Percentiles rank a stretch among this genome's conserved stretches.
Evolutionary conservation across 2,113 vertebrate species (phyloP).

Genomic region (Oncorhynchus mykiss): DNA sequence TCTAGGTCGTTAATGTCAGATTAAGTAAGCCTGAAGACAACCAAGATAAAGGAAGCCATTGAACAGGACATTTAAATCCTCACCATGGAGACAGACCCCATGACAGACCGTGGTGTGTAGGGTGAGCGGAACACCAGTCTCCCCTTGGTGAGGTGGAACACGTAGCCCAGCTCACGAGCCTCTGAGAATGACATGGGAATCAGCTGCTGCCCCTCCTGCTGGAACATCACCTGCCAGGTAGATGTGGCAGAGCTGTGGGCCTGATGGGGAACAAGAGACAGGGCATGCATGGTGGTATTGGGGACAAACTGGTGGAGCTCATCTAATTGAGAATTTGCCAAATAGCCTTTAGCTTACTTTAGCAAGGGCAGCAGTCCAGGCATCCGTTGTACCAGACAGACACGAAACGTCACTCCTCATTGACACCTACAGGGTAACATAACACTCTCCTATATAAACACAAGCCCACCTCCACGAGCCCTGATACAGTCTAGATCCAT

Average conservation of each 20-base stretch:
- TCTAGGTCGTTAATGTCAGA: too few relatives aligned
- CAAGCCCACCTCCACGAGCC: not conserved
- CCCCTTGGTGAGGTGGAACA: constrained; percentile 33
- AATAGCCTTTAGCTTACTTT: constrained; percentile 35
- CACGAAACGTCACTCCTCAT: constrained; percentile 48
- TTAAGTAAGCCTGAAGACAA: too few relatives aligned
- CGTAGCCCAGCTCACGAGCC: constrained; percentile 46
- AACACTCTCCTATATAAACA: constrained; percentile 2
- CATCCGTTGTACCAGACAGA: not conserved
- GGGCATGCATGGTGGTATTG: not conserved
- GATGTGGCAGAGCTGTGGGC: constrained; percentile 3
- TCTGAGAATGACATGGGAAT: constrained; percentile 39
- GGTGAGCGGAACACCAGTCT: constrained; percentile 61
- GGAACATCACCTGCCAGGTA: constrained; percentile 62
- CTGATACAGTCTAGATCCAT: constrained; percentile 18
- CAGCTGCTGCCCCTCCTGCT: constrained; percentile 17
- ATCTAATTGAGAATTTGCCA: not conserved
- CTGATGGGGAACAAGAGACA: constrained; percentile 31
- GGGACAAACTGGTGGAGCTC: not conserved
- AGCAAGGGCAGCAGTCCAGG: constrained; percentile 27
- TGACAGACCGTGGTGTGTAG: constrained; percentile 30
- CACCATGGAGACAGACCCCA: constrained; percentile 53
- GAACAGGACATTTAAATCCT: not conserved
- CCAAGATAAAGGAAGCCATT: not conserved
- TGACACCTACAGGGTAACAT: constrained; percentile 47